These are phyloP conservation scores for Ailuropoda melanoleuca DNA, from an alignment of 2,113 vertebrate genomes.

Conservation along the genomic window DNA sequence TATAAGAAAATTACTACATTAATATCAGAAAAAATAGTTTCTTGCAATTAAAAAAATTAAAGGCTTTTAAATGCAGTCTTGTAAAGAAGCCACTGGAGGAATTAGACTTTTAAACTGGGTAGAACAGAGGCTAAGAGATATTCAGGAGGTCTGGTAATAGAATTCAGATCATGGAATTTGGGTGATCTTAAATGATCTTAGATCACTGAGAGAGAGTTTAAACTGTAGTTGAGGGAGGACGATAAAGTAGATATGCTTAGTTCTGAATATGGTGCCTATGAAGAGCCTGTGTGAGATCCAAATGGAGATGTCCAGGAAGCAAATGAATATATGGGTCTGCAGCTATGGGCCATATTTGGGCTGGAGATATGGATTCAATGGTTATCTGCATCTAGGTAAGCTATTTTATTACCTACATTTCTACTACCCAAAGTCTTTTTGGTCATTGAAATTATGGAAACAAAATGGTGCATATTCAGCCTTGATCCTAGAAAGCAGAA, in stretches of 20 bases:
- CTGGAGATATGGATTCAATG: background rate
- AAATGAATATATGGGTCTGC: background rate
- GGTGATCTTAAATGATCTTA: background rate
- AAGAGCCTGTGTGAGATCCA: background rate
- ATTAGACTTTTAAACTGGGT: background rate
- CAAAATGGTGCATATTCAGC: background rate
- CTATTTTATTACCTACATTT: background rate
- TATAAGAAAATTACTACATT: constrained; percentile 10
- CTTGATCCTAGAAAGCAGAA: background rate
- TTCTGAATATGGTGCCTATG: background rate
- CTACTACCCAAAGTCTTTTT: background rate
- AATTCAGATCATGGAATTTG: background rate
- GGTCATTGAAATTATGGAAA: constrained; percentile 5
- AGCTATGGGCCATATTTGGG: background rate
- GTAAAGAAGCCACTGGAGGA: background rate
- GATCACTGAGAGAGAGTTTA: background rate
- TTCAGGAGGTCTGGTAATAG: background rate
- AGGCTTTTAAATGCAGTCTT: background rate
- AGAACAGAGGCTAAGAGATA: background rate
- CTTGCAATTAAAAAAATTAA: background rate
- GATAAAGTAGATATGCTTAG: background rate
- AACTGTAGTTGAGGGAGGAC: background rate
- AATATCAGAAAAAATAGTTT: constrained; percentile 35
- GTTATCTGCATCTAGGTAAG: background rate
- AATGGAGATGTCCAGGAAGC: background rate